Evolutionary conservation across 1,140 invertebrate genomes (phyloP).

Genomic region (Caenorhabditis brenneri): DNA sequence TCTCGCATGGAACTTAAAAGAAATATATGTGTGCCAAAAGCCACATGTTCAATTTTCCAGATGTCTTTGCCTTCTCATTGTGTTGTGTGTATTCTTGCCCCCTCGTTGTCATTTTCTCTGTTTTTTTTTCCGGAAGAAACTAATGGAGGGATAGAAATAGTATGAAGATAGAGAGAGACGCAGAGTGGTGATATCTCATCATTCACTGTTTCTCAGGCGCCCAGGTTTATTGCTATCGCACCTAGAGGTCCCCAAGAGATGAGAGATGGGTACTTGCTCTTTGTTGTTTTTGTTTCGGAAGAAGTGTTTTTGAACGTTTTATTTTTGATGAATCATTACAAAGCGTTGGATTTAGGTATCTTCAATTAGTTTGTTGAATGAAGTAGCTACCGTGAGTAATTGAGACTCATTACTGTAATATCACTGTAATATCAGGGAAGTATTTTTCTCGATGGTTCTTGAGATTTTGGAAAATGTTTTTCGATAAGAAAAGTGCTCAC

Average conservation of each 20-base stretch:
- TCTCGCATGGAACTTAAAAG: neutral
- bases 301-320: neutral
- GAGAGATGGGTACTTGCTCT: neutral
- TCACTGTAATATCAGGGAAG: too few relatives aligned
- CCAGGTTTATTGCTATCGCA: neutral
- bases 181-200: conserved; percentile 16
- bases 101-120: neutral
- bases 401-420: too few relatives aligned
- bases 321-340: too few relatives aligned
- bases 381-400: too few relatives aligned
- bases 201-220: conserved; percentile 15
- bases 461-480: too few relatives aligned
- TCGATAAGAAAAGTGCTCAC: too few relatives aligned
- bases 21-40: neutral
- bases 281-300: neutral
- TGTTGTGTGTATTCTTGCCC: neutral
- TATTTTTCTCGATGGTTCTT: too few relatives aligned
- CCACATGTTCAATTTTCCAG: conserved; percentile 43
- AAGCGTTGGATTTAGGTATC: too few relatives aligned
- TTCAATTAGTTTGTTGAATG: too few relatives aligned
- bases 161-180: neutral
- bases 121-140: neutral
- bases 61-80: neutral
- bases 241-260: neutral
- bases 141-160: neutral